phyloP scores from a whole-genome alignment of 2,797 vertebrate genomes.

The Micrastur ruficollis region DNA sequence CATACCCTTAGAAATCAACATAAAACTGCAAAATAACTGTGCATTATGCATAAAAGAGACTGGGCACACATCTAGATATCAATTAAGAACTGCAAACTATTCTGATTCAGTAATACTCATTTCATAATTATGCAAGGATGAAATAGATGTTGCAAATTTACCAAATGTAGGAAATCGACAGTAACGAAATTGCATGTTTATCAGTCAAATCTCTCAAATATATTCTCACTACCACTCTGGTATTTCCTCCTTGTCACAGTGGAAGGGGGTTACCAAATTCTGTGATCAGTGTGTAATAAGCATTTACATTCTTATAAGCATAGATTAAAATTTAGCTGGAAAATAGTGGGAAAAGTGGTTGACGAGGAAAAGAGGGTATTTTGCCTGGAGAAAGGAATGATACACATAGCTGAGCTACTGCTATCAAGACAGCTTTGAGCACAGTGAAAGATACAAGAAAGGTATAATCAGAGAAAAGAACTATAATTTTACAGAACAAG shows the following conservation, averaged over 20 bases:
- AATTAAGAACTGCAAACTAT: not conserved
- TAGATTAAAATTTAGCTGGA: not conserved
- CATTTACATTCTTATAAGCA: not conserved
- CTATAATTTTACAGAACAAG: slow-evolving; percentile 53
- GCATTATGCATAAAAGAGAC: not conserved
- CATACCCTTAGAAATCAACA: not conserved
- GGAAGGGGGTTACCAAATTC: not conserved
- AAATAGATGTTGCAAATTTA: not conserved
- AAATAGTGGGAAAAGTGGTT: not conserved
- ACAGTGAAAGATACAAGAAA: slow-evolving; percentile 35
- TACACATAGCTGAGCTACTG: not conserved
- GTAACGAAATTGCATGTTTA: not conserved
- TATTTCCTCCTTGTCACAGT: not conserved
- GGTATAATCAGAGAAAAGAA: slow-evolving; percentile 53
- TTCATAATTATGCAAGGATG: not conserved
- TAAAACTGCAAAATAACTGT: not conserved
- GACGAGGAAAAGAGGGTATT: not conserved
- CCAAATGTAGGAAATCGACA: not conserved
- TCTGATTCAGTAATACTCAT: not conserved
- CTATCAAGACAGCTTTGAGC: slow-evolving; percentile 15
- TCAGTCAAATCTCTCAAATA: not conserved
- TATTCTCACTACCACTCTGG: not conserved
- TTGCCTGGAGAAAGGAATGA: slow-evolving; percentile 23
- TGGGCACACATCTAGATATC: not conserved
- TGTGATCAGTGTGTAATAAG: not conserved